Evolutionary conservation across 2,113 vertebrate species (phyloP), one percentile per base, ranked within the genome.

Genomic region (Corapipo altera): DNA sequence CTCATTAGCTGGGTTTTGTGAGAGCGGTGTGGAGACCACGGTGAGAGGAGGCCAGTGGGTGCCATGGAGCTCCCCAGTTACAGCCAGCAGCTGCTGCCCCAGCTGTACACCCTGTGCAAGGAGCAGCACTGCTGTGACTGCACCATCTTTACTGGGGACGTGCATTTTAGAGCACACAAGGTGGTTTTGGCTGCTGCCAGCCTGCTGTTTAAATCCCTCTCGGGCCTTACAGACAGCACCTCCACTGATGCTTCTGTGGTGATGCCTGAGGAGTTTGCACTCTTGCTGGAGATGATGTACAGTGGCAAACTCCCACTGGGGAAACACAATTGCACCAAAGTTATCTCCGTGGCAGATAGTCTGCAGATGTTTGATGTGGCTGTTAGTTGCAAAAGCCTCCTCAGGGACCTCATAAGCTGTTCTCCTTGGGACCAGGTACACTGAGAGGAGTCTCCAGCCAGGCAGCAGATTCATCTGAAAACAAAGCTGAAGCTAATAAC

Each of bases 301-400:
- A 98, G 98, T 0, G 99, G 98, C 44, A 99, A 97, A 69, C 97
- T 99, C 27, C 98, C 98, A 1, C 81, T 98, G 16, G 98, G 99
- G 62, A 99, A 99, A 82, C 98, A 99, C 97, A 99, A 98, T 93
- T 98, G 99, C 78, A 98, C 98, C 59, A 98, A 98, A 77, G 96
- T 99, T 39, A 98, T 99, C 39, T 98, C 98, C 0, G 93, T 98
- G 8, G 99, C 99, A 5, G 98, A 99, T 96, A 99, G 98, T 95
- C 98, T 99, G 64, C 99, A 99, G 97, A 99, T 99, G 99, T 99
- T 98, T n/a, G 98, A 99, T 18, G 98, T 99, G 88, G 98, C 99
- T 5, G 97, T 98, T 7, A 98, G 98, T 19, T 99, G 99, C 91
- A 99, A 98, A 95, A 98, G 98, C 33, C 97, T 99, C 71, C 98